Base-by-base conservation (phyloP, 2,797 vertebrate species). In the Sylvia borin region DNA sequence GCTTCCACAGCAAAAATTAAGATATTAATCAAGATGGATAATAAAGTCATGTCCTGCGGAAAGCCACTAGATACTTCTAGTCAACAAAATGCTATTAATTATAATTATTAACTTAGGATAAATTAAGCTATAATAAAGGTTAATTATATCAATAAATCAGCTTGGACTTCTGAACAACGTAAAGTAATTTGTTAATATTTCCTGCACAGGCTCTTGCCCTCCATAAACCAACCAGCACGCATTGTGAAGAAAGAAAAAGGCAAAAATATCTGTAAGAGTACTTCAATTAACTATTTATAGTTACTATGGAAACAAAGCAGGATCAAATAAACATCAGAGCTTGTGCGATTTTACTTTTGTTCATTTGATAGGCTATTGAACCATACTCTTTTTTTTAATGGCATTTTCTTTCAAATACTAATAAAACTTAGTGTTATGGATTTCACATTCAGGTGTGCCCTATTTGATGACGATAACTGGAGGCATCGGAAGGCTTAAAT, bases 251-350 rank as follows among this genome's bases (percentile, higher is more conserved):
- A 80, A 96, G 36, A 91, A 95, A 85, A 97, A 93, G n/a, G 48
- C 81, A 97, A 97, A 97, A 97, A 84, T 75, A 92, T 90, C 97
- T 96, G 36, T 95, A 80, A 94, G 72, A 93, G 38, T 88, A 90
- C 22, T 80, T 67, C 75, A 97, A 96, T 97, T 95, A 94, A 67
- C n/a, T 97, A 96, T 93, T 97, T 93, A 83, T 64, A 88, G 96
- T 97, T 95, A 95, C 95, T 95, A 96, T 97, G 92, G 96, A 97
- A 97, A 98, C 92, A 93, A 95, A 74, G 71, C 27, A 82, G 79
- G 82, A 93, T 91, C 25, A 94, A 79, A 96, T 78, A 95, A 96
- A 90, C 85, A 92, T 29, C 68, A 95, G 72, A 62, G 75, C 34
- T 96, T 70, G 20, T 93, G 34, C 88, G 86, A 90, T 93, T 95